phyloP scores from a whole-genome alignment of 2,888 invertebrate genomes.

The Vesta saturnalis region DNA sequence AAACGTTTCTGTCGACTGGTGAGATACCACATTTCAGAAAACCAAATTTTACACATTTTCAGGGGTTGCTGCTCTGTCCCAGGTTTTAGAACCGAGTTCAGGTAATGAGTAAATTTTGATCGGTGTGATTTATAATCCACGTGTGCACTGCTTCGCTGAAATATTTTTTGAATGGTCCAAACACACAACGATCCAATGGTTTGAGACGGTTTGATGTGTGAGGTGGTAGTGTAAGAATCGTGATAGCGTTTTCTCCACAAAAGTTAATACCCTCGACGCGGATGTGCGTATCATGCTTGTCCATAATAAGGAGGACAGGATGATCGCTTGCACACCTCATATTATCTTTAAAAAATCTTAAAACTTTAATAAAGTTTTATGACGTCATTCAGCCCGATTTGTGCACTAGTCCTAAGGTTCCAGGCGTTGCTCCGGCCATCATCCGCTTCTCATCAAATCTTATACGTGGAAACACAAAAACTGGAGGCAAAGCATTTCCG shows the following conservation, averaged over 20 bases:
- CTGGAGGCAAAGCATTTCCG: too few relatives aligned
- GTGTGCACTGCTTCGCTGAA: conserved; percentile 2
- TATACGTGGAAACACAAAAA: too few relatives aligned
- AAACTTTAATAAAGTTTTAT: neutral
- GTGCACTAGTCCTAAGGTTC: too few relatives aligned
- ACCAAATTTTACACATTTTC: neutral
- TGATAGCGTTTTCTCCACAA: neutral
- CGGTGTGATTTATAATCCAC: neutral
- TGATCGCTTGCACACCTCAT: too few relatives aligned
- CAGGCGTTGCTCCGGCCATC: neutral
- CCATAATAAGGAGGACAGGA: too few relatives aligned
- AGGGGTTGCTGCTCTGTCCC: too few relatives aligned
- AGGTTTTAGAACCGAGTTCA: neutral
- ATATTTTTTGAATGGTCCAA: too few relatives aligned
- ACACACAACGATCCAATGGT: too few relatives aligned
- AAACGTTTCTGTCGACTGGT: neutral
- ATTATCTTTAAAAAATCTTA: too few relatives aligned
- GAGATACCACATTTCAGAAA: neutral
- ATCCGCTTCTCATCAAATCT: too few relatives aligned
- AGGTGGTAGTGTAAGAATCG: too few relatives aligned
- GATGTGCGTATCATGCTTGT: neutral
- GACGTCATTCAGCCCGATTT: neutral
- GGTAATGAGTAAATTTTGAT: neutral
- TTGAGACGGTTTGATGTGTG: too few relatives aligned
- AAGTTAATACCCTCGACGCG: neutral